Evolutionary conservation across 2,888 invertebrate species (phyloP).

Genomic region (Oscheius onirici): DNA sequence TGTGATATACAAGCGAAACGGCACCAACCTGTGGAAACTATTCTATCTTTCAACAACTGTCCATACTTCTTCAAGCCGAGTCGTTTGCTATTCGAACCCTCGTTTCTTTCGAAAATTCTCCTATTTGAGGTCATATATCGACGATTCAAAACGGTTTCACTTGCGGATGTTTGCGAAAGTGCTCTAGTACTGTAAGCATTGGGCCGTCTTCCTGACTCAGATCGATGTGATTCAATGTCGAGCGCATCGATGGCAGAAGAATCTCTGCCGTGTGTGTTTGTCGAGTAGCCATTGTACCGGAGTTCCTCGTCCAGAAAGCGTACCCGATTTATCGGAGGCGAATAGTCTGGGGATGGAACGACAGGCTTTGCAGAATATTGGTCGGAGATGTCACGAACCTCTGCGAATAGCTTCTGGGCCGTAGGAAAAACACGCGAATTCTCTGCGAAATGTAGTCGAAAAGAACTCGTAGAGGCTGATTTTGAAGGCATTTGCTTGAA

Average conservation of each 20-base stretch:
- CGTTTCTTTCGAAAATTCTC: background rate
- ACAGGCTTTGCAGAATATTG: background rate
- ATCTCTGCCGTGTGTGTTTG: conserved; percentile 7
- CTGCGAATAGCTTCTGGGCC: background rate
- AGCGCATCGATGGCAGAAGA: background rate
- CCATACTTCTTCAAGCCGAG: background rate
- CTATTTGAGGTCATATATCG: background rate
- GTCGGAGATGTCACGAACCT: background rate
- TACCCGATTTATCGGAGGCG: conserved; percentile 49
- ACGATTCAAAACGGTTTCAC: conserved; percentile 6
- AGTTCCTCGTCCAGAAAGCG: conserved; percentile 36
- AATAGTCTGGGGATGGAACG: conserved; percentile 54
- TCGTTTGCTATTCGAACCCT: background rate
- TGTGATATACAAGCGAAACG: background rate
- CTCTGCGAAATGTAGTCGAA: conserved; percentile 10
- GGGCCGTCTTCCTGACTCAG: background rate
- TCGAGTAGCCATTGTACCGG: conserved; percentile 18
- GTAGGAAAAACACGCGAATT: conserved; percentile 7
- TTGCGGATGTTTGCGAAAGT: conserved; percentile 25
- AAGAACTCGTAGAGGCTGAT: background rate
- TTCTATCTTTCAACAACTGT: background rate
- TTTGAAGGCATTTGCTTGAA: background rate
- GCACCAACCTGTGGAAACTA: conserved; percentile 18
- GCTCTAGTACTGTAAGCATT: conserved; percentile 4
- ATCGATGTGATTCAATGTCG: conserved; percentile 8